phyloP scores from a whole-genome alignment of 2,797 vertebrate species.

The Characodon lateralis region DNA sequence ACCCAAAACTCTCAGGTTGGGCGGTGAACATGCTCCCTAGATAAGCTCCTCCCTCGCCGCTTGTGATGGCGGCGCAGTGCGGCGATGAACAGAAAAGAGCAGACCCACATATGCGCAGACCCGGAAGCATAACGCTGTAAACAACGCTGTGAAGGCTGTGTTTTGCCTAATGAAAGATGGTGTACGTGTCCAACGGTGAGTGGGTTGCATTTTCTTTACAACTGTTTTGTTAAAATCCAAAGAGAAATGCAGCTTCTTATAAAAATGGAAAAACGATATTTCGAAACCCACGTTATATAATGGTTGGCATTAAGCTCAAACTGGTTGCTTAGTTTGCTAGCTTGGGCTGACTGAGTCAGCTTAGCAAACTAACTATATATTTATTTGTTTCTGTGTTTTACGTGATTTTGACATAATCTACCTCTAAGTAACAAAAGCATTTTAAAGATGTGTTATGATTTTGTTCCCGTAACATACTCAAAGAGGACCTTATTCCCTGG shows the following conservation, averaged over 20 bases:
- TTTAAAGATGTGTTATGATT: neutral
- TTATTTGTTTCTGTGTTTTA: neutral
- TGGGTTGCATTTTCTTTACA: conserved; percentile 1
- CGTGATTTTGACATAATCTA: neutral
- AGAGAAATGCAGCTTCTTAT: rapidly evolving
- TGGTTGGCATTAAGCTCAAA: neutral
- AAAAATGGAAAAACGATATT: neutral
- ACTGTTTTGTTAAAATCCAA: rapidly evolving
- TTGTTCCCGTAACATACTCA: too few relatives aligned
- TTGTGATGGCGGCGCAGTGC: neutral
- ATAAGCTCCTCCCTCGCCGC: neutral
- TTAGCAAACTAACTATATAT: neutral
- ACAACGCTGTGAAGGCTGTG: conserved; percentile 44
- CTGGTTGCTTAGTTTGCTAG: conserved; percentile 9
- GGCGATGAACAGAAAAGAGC: neutral
- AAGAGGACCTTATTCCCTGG: neutral
- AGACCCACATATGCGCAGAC: neutral
- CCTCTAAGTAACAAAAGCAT: neutral
- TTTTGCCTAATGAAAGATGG: conserved; percentile 62
- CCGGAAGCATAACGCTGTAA: conserved; percentile 54
- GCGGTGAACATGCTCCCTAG: neutral
- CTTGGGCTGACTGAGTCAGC: neutral
- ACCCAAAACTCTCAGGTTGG: too few relatives aligned
- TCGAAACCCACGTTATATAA: neutral
- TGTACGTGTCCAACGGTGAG: conserved; percentile 85